Conservation (phyloP, 30 jellyfish, hydroid and myxozoan genomes). For the Morbakka virulenta region DNA sequence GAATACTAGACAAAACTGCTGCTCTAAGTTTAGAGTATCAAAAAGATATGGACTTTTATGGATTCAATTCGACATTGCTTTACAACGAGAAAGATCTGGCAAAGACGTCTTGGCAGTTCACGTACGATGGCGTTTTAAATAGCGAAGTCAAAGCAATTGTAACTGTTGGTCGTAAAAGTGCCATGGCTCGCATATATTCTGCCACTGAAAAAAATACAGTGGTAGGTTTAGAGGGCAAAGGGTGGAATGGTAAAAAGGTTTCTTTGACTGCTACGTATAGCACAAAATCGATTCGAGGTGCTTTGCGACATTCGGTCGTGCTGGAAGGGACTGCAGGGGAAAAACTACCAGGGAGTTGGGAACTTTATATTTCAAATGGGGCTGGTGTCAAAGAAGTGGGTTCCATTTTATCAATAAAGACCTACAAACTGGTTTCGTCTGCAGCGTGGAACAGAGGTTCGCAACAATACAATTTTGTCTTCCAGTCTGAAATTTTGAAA, state of each 20-base stretch:
- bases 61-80: slow-evolving; percentile 23
- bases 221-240: slow-evolving; percentile 54
- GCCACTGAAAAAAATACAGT: background rate
- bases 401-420: slow-evolving; percentile 8
- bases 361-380: slow-evolving; percentile 38
- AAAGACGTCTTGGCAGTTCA: slow-evolving; percentile 42
- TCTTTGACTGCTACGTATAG: slow-evolving; percentile 61
- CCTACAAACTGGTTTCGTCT: slow-evolving; percentile 40
- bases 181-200: slow-evolving; percentile 33
- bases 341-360: slow-evolving; percentile 63
- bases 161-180: slow-evolving; percentile 25
- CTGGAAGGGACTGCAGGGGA: slow-evolving; percentile 64
- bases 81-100: slow-evolving; percentile 50
- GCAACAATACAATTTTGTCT: slow-evolving; percentile 13
- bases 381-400: slow-evolving; percentile 32
- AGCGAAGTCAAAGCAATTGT: slow-evolving; percentile 52
- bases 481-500: slow-evolving; percentile 49
- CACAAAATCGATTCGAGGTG: slow-evolving; percentile 13
- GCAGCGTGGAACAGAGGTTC: slow-evolving; percentile 11
- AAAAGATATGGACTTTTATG: slow-evolving; percentile 26
- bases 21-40: slow-evolving; percentile 40
- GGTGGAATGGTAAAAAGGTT: slow-evolving; percentile 24
- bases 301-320: slow-evolving; percentile 46
- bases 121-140: slow-evolving; percentile 50
- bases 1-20: slow-evolving; percentile 61